Percentiles rank a stretch among this genome's conserved stretches.
Evolutionary conservation across 2,888 invertebrate species (phyloP).

Genomic region (Galeopsomyia nigrocyanea): DNA sequence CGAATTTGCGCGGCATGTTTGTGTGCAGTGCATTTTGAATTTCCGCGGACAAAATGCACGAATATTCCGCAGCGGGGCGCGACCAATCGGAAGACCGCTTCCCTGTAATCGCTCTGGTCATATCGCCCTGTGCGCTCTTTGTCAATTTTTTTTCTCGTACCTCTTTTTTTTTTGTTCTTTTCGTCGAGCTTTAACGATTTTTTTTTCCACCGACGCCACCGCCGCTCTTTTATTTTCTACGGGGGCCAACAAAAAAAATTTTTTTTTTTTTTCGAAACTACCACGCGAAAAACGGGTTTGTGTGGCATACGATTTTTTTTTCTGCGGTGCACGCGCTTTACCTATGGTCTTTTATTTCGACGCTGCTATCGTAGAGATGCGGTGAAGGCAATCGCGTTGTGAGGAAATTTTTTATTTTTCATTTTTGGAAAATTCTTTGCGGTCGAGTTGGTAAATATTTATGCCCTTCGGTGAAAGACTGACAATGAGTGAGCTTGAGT

Average conservation of each 20-base stretch:
- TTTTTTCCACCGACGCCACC: neutral
- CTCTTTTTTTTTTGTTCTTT: slow-evolving; percentile 57
- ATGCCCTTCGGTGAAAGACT: no score
- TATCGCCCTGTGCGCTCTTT: slow-evolving; percentile 43
- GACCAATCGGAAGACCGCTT: slow-evolving; percentile 59
- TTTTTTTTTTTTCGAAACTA: slow-evolving; percentile 7
- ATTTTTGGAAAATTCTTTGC: no score
- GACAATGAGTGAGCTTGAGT: no score
- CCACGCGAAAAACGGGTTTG: slow-evolving; percentile 31
- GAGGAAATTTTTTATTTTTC: no score
- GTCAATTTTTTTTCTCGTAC: slow-evolving; percentile 60
- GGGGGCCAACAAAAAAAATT: slow-evolving; percentile 9
- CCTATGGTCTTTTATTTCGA: slow-evolving; percentile 29
- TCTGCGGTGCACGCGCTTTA: neutral
- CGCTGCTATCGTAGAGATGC: neutral
- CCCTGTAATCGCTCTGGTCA: neutral
- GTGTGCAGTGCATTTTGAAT: slow-evolving; percentile 38
- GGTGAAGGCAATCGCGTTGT: slow-evolving; percentile 18
- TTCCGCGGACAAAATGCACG: slow-evolving; percentile 57
- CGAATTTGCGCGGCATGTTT: slow-evolving; percentile 58
- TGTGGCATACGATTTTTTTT: slow-evolving; percentile 21
- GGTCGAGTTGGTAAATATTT: no score
- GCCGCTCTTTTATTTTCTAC: slow-evolving; percentile 20
- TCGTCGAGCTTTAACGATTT: slow-evolving; percentile 47
- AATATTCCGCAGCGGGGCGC: slow-evolving; percentile 46